Conservation (phyloP, 2,113 vertebrate genomes). For the Passer montanus region DNA sequence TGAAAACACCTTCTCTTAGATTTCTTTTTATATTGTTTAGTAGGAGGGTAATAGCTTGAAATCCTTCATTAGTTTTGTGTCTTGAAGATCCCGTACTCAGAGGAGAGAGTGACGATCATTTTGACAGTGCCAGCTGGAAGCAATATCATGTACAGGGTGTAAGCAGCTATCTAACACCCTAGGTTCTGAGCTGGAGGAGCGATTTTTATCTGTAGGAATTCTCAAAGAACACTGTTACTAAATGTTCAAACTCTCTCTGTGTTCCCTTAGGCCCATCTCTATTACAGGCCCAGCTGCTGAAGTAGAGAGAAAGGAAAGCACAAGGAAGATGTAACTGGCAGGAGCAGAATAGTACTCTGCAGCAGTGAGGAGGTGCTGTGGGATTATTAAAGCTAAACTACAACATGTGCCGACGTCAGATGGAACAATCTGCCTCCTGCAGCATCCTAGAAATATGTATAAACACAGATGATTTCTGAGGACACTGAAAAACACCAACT, state of each 20-base stretch:
- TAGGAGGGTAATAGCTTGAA: slow-evolving; percentile 21
- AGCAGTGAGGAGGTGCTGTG: neutral
- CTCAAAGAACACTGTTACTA: slow-evolving; percentile 8
- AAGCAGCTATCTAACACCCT: slow-evolving; percentile 33
- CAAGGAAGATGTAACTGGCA: neutral
- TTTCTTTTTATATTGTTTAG: slow-evolving; percentile 32
- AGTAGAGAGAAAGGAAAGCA: neutral
- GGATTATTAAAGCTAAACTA: neutral
- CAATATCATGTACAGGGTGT: neutral
- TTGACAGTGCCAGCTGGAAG: slow-evolving; percentile 52
- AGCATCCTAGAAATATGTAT: neutral
- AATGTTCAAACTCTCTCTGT: neutral
- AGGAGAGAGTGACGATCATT: slow-evolving; percentile 19
- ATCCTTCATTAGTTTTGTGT: slow-evolving; percentile 19
- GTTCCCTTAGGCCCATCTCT: neutral
- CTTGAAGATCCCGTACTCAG: slow-evolving; percentile 24
- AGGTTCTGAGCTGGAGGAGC: neutral
- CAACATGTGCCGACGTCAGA: neutral
- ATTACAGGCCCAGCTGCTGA: neutral
- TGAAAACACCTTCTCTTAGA: neutral
- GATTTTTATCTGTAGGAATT: slow-evolving; percentile 16
- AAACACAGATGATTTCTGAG: neutral
- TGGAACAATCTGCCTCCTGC: neutral
- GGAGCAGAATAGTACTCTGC: neutral
- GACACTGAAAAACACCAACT: neutral